Conservation (phyloP, 2,888 invertebrate genomes). For the Synanthedon vespiformis region DNA sequence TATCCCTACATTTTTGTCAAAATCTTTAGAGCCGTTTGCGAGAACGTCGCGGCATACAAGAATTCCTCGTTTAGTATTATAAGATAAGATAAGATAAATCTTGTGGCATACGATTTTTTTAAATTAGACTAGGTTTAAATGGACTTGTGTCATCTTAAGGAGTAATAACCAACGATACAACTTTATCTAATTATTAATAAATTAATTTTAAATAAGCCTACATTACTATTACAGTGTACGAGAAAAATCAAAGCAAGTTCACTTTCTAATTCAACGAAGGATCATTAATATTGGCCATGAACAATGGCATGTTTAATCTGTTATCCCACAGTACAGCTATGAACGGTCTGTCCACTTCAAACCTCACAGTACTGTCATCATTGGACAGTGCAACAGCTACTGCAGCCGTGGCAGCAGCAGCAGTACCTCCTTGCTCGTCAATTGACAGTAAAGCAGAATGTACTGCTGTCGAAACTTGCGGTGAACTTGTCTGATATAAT, state of each 20-base stretch:
- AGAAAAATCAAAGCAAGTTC: not conserved
- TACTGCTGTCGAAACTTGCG: conserved; percentile 49
- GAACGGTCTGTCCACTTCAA: conserved; percentile 61
- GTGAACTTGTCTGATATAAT: conserved; percentile 21
- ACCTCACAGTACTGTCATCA: conserved; percentile 34
- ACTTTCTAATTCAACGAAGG: conserved; percentile 22
- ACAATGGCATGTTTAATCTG: conserved; percentile 49
- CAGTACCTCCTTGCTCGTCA: conserved; percentile 63
- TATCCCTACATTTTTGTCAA: no score
- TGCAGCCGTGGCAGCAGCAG: conserved; percentile 54
- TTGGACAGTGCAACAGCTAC: conserved; percentile 59
- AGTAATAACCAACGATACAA: no score
- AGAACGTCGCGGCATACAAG: no score
- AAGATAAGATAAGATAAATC: no score
- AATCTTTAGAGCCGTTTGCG: no score
- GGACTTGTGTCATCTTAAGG: no score
- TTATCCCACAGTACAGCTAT: conserved; percentile 60
- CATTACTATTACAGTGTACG: no score
- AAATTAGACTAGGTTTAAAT: no score
- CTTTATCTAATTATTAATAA: no score
- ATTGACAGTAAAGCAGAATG: conserved; percentile 65
- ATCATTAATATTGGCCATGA: conserved; percentile 60
- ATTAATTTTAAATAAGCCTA: no score
- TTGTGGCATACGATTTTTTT: no score
- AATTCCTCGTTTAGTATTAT: no score